Conservation (phyloP, 1,140 invertebrate genomes). For the Mycetomoellerius zeteki region DNA sequence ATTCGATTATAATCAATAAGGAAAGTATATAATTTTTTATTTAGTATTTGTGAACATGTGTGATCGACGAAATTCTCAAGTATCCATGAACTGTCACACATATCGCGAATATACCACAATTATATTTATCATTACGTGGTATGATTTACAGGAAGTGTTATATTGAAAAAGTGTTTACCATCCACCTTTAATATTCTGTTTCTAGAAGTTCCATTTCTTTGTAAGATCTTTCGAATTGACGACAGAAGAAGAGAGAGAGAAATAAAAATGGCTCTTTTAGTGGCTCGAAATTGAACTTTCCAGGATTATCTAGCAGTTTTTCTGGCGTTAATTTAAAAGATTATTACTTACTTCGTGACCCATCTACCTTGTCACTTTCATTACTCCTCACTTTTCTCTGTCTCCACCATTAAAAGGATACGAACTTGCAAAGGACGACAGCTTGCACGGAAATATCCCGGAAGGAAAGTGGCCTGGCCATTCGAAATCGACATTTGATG, state of each 20-base stretch:
- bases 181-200: neutral
- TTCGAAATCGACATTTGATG: slow-evolving; percentile 12
- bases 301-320: slow-evolving; percentile 56
- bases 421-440: slow-evolving; percentile 25
- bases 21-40: neutral
- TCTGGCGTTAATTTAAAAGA: slow-evolving; percentile 68
- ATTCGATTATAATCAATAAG: neutral
- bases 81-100: neutral
- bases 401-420: slow-evolving; percentile 16
- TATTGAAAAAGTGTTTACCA: neutral
- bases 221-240: slow-evolving; percentile 16
- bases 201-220: slow-evolving; percentile 40
- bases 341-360: slow-evolving; percentile 62
- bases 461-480: neutral
- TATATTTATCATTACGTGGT: neutral
- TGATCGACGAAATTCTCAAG: neutral
- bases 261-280: slow-evolving; percentile 33
- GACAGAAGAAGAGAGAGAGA: neutral
- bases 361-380: slow-evolving; percentile 5
- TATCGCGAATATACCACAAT: neutral
- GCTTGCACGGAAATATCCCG: neutral
- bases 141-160: neutral
- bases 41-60: neutral
- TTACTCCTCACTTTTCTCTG: slow-evolving; percentile 20
- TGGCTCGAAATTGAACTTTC: slow-evolving; percentile 64